phyloP scores from a whole-genome alignment of 2,888 invertebrate species.

The Tetrapedia diversipes region DNA sequence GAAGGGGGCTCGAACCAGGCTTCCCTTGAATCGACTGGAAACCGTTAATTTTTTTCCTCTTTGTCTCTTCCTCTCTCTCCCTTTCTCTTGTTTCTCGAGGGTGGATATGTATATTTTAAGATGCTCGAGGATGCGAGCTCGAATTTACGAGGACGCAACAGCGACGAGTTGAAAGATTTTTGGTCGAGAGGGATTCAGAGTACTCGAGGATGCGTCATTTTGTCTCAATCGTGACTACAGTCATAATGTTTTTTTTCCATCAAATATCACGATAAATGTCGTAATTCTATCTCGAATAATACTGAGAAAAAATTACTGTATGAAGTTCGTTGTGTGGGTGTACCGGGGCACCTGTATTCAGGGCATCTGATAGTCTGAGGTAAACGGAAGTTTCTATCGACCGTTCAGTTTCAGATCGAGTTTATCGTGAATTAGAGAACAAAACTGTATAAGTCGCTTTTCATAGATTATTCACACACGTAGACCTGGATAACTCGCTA shows the following conservation, averaged over 20 bases:
- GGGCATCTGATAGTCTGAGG: background rate
- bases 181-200: background rate
- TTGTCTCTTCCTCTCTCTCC: background rate
- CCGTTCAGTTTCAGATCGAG: background rate
- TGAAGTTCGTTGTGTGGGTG: too few species aligned
- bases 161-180: background rate
- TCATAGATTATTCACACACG: background rate
- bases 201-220: background rate
- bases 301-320: too few species aligned
- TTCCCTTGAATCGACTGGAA: slow-evolving; percentile 28
- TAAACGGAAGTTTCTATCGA: background rate
- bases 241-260: too few species aligned
- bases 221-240: background rate
- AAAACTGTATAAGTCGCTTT: background rate
- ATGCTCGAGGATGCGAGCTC: background rate
- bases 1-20: background rate
- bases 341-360: background rate
- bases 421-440: background rate
- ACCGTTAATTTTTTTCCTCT: slow-evolving; percentile 2
- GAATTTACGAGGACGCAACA: slow-evolving; percentile 15
- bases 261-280: too few species aligned
- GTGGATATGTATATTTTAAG: slow-evolving; percentile 25
- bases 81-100: background rate
- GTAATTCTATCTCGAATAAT: too few species aligned
- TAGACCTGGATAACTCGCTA: slow-evolving; percentile 2